Conservation (phyloP, 1,140 invertebrate species). For the Colletes gigas region DNA sequence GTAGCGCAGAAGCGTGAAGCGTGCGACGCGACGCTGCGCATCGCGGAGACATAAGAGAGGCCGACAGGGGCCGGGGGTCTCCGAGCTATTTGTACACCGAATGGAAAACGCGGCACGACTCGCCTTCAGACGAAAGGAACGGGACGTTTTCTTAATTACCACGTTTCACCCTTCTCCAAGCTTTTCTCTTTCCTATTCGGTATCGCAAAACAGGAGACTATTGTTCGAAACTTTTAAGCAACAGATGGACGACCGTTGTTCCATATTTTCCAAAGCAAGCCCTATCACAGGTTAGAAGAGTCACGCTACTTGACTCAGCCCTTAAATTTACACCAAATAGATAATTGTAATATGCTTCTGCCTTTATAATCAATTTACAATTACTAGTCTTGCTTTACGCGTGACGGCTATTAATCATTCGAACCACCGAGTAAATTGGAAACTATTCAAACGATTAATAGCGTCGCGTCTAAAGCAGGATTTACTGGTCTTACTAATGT, state of each 20-base stretch:
- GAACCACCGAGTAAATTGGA: no score
- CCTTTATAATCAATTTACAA: no score
- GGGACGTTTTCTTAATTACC: conserved; percentile 66
- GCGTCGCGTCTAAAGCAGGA: no score
- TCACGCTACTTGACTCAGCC: no score
- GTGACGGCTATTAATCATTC: no score
- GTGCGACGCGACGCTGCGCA: conserved; percentile 38
- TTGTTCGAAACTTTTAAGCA: background rate
- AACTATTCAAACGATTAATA: no score
- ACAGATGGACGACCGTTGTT: background rate
- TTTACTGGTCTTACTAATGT: no score
- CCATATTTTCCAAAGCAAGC: no score
- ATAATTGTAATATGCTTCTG: no score
- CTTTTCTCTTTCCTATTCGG: background rate
- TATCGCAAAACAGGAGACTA: background rate
- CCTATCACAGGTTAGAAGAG: no score
- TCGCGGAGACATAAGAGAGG: conserved; percentile 66
- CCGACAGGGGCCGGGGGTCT: conserved; percentile 60
- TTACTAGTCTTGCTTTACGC: no score
- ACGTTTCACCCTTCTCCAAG: conserved; percentile 47
- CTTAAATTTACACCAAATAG: no score
- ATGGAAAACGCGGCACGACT: conserved; percentile 48
- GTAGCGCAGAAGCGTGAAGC: conserved; percentile 54
- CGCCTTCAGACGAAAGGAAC: conserved; percentile 25
- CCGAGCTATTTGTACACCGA: conserved; percentile 71